Percentiles rank a stretch among this genome's conserved stretches.
These are phyloP conservation scores for Malurus elegans DNA, from an alignment of 2,113 vertebrate genomes.

Conservation along the genomic window DNA sequence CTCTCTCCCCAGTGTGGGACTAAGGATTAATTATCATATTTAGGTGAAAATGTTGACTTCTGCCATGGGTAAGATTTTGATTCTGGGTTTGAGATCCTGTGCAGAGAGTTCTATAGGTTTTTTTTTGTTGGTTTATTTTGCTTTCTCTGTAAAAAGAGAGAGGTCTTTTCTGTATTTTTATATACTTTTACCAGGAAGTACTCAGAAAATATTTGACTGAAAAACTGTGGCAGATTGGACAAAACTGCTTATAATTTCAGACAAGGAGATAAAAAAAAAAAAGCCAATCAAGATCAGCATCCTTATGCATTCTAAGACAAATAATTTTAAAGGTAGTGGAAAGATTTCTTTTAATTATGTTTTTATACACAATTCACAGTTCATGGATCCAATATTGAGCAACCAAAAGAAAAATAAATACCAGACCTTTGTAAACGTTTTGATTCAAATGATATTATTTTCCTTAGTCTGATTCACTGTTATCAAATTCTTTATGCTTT, in stretches of 20 bases:
- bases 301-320: not conserved
- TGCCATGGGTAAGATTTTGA: not conserved
- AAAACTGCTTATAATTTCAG: not conserved
- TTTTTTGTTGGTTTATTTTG: not conserved
- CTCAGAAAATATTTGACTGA: not conserved
- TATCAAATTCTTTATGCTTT: not conserved
- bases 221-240: not conserved
- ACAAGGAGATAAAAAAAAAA: not conserved
- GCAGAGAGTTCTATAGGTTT: not conserved
- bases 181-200: not conserved
- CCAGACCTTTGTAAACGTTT: not conserved
- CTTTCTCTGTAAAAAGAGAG: not conserved
- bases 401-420: not conserved
- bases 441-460: not conserved
- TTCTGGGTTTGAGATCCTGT: not conserved
- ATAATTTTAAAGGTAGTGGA: not conserved
- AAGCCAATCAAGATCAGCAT: not conserved
- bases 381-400: not conserved
- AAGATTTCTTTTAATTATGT: not conserved
- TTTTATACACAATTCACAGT: not conserved
- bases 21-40: not conserved
- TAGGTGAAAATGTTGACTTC: not conserved
- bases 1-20: rapidly evolving
- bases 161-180: not conserved
- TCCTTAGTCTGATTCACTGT: not conserved